These are phyloP conservation scores for Limenitis camilla DNA, from an alignment of 2,888 invertebrate genomes.

Conservation along the genomic window DNA sequence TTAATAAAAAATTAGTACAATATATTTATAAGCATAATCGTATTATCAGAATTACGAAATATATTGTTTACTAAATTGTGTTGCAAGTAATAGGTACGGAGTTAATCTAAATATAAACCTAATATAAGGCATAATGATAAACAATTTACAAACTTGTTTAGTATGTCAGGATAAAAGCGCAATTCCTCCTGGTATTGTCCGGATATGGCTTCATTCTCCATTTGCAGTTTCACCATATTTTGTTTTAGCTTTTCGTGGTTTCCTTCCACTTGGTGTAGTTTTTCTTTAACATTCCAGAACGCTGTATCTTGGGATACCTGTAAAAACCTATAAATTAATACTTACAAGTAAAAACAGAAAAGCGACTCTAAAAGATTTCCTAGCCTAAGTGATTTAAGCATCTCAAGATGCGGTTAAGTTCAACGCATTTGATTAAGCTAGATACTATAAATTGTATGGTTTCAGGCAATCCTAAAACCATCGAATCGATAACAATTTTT, in stretches of 20 bases:
- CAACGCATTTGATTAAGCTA: too few species aligned
- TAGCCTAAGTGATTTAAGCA: neutral
- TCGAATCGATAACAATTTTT: too few species aligned
- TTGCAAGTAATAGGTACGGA: too few species aligned
- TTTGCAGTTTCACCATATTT: constrained; percentile 62
- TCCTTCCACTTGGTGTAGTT: constrained; percentile 44
- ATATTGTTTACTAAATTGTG: neutral
- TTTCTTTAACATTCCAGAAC: constrained; percentile 58
- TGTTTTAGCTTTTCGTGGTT: constrained; percentile 57
- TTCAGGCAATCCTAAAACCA: too few species aligned
- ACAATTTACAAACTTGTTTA: constrained; percentile 43
- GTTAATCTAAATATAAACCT: too few species aligned
- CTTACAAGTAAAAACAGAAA: neutral
- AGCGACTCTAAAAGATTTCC: neutral
- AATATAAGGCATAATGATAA: too few species aligned
- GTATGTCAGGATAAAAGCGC: constrained; percentile 50
- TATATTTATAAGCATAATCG: neutral
- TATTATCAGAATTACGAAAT: neutral
- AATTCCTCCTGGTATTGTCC: constrained; percentile 54
- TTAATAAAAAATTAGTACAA: neutral
- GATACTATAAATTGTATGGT: too few species aligned
- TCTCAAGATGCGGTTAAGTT: too few species aligned
- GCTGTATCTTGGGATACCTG: constrained; percentile 62
- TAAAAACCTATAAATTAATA: neutral
- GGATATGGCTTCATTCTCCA: constrained; percentile 58